phyloP scores from a whole-genome alignment of 2,888 invertebrate genomes.

The Drosophila macrospina region DNA sequence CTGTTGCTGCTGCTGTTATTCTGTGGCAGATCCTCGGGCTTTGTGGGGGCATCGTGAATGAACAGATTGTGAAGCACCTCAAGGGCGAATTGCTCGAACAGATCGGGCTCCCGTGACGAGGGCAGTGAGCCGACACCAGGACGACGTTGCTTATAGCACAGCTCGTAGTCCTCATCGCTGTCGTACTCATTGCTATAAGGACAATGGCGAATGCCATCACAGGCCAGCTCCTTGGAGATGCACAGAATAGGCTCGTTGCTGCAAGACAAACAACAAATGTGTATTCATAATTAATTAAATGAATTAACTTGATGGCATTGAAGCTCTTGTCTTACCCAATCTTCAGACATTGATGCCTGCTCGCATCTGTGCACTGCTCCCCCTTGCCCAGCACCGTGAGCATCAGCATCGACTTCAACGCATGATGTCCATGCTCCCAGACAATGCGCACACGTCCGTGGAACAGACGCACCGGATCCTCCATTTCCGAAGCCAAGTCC shows the following conservation, averaged over 20 bases:
- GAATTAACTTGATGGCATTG: background rate
- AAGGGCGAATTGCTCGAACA: constrained; percentile 84
- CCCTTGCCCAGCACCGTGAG: constrained; percentile 84
- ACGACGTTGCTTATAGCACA: constrained; percentile 83
- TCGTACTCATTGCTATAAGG: constrained; percentile 88
- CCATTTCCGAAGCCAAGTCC: constrained; percentile 86
- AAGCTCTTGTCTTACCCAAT: constrained; percentile 78
- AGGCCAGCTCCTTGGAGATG: constrained; percentile 88
- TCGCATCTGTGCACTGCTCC: constrained; percentile 80
- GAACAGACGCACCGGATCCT: constrained; percentile 87
- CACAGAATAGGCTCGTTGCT: constrained; percentile 86
- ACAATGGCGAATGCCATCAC: constrained; percentile 89
- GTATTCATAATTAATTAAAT: background rate
- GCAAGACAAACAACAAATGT: background rate
- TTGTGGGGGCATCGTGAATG: constrained; percentile 78
- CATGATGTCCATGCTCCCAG: constrained; percentile 85
- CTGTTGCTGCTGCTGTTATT: constrained; percentile 16
- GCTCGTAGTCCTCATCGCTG: constrained; percentile 84
- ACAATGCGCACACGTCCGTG: constrained; percentile 87
- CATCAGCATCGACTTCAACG: constrained; percentile 83
- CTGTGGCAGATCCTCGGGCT: constrained; percentile 52
- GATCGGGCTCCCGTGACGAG: constrained; percentile 78
- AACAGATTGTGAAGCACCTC: constrained; percentile 84
- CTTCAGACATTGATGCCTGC: constrained; percentile 83
- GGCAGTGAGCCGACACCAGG: constrained; percentile 76